Evolutionary conservation across 1,140 invertebrate species (phyloP), one percentile per base, ranked within the genome.

Genomic region (Drosophila trapezifrons): DNA sequence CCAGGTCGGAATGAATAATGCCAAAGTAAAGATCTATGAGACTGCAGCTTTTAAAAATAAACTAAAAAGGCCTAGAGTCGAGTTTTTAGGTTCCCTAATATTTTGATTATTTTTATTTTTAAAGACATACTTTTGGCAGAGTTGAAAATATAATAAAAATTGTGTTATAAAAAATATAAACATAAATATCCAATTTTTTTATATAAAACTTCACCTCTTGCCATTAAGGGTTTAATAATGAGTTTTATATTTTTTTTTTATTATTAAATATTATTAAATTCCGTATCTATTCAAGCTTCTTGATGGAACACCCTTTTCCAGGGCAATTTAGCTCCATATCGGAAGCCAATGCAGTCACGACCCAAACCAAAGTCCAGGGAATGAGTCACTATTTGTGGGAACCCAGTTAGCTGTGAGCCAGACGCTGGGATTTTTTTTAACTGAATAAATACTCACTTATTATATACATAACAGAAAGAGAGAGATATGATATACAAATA

Each of bases 1-100:
- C 32, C 67, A 46, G 12, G 15, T 22, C 37, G 20, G 29, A 22
- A 46, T 71, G 29, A 70, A 57, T 57, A 71, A 71, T 38, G 29
- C 64, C 47, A 46, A 37, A 8, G 22, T 10, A 22, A 35, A 18
- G 15, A 7, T 29, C 37, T 63, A 15, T 63, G 10, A 40, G 57
- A 47, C 43, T n/a, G n/a, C 5, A 2, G 12, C 10, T n/a, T 22
- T 59, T n/a, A 6, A 56, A 63, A n/a, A 3, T 27, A 54, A 54
- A 10, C 7, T 29, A 29, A 2, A 17, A 27, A 17, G 9, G 9
- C 27, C 0, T 47, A n/a, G 15, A 25, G 15, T 2, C 0, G 5
- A 20, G 3, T 18, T 32, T 20, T 40, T 40, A 22, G 18, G 17
- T 13, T 38, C 37, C 40, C 25, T 18, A 15, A 13, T 10, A 7